These are phyloP conservation scores for Entomobrya proxima DNA, from an alignment of 2,888 invertebrate species.

Conservation along the genomic window DNA sequence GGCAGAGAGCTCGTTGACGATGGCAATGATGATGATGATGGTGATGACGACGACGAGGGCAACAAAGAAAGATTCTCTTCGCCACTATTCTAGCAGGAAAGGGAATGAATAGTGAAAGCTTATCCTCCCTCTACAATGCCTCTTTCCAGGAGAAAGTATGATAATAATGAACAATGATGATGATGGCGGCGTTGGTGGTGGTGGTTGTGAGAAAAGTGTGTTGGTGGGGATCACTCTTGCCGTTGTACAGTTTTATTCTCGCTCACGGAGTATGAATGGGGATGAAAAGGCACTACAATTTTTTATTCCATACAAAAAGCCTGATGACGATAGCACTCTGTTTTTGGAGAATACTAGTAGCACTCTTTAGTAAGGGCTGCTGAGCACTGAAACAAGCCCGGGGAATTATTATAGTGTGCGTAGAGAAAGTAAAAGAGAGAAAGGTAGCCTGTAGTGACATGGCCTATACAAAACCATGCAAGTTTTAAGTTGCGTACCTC, in stretches of 20 bases:
- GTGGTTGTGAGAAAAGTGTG: not conserved
- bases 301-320: not conserved
- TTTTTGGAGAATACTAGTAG: too few relatives aligned
- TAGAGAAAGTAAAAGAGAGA: too few relatives aligned
- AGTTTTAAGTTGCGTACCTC: too few relatives aligned
- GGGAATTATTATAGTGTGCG: too few relatives aligned
- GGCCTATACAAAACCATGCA: too few relatives aligned
- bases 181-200: not conserved
- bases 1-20: not conserved
- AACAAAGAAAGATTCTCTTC: not conserved
- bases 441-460: too few relatives aligned
- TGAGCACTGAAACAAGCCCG: too few relatives aligned
- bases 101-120: not conserved
- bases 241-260: not conserved
- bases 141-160: too few relatives aligned
- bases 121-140: too few relatives aligned
- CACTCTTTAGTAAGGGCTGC: not conserved
- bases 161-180: too few relatives aligned
- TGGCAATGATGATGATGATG: not conserved
- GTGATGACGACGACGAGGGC: not conserved
- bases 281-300: constrained; percentile 1
- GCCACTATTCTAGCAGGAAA: not conserved
- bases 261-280: constrained; percentile 6
- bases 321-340: not conserved
- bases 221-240: not conserved